A percentile compares a stretch with the other conserved stretches of the same genome.
These are phyloP conservation scores for Tetramorium parvispinum DNA, from an alignment of 1,140 invertebrate species.

Conservation along the genomic window DNA sequence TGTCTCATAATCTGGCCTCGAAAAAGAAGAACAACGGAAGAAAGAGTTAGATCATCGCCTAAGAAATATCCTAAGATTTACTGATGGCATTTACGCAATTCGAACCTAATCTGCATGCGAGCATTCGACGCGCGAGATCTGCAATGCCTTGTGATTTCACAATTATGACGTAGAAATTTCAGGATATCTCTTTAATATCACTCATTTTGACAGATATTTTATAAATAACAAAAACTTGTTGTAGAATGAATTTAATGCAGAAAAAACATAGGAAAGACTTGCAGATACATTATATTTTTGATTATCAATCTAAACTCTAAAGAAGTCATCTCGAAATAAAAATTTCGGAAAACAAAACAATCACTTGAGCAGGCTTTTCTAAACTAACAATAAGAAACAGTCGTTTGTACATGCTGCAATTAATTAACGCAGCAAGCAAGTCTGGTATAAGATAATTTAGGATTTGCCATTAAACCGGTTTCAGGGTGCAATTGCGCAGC, in stretches of 20 bases:
- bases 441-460: background rate
- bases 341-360: background rate
- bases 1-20: slow-evolving; percentile 3
- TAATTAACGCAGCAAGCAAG: background rate
- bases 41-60: background rate
- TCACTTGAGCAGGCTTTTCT: background rate
- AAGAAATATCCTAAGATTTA: slow-evolving; percentile 34
- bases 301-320: background rate
- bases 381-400: background rate
- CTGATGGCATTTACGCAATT: background rate
- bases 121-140: background rate
- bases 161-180: background rate
- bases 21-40: slow-evolving; percentile 41
- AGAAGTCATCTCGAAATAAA: background rate
- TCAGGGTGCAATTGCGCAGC: background rate
- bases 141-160: background rate
- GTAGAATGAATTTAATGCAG: background rate
- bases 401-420: background rate
- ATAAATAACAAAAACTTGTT: background rate
- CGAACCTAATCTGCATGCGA: background rate
- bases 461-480: background rate
- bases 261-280: background rate
- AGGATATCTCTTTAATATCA: background rate
- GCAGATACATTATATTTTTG: background rate
- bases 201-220: background rate